Evolutionary conservation across 2,888 invertebrate species (phyloP).

Genomic region (Leptarthrus brevirostris): DNA sequence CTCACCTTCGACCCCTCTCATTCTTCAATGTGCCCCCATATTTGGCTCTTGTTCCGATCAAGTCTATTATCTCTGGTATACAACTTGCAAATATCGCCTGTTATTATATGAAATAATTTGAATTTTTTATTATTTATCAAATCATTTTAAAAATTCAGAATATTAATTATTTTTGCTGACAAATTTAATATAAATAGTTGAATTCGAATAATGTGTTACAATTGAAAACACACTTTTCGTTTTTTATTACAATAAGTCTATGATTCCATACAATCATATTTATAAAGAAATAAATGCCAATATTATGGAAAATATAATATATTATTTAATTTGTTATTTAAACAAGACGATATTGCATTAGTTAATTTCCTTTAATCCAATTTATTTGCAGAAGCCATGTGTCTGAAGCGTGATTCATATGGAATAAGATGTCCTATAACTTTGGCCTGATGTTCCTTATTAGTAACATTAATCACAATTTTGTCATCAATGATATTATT

Average conservation of each 20-base stretch:
- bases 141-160: not conserved
- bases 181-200: no score
- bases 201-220: no score
- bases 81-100: conserved; percentile 99
- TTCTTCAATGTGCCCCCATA: conserved; percentile 99
- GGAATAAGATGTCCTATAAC: conserved; percentile 31
- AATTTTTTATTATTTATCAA: conserved; percentile 26
- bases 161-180: conserved; percentile 53
- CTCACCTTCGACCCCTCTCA: conserved; percentile 99
- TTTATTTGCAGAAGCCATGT: conserved; percentile 15
- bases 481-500: no score
- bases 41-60: conserved; percentile 99
- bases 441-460: conserved; percentile 24
- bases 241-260: no score
- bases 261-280: no score
- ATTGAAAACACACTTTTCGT: not conserved
- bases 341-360: conserved; percentile 46
- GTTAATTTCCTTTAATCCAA: conserved; percentile 23
- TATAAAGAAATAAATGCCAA: not conserved
- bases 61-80: conserved; percentile 99
- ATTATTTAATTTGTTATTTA: not conserved
- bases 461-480: conserved; percentile 42
- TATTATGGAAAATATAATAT: not conserved
- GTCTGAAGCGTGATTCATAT: conserved; percentile 28
- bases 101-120: conserved; percentile 64